Conservation (phyloP, 2,797 vertebrate species). For the Coendou prehensilis region DNA sequence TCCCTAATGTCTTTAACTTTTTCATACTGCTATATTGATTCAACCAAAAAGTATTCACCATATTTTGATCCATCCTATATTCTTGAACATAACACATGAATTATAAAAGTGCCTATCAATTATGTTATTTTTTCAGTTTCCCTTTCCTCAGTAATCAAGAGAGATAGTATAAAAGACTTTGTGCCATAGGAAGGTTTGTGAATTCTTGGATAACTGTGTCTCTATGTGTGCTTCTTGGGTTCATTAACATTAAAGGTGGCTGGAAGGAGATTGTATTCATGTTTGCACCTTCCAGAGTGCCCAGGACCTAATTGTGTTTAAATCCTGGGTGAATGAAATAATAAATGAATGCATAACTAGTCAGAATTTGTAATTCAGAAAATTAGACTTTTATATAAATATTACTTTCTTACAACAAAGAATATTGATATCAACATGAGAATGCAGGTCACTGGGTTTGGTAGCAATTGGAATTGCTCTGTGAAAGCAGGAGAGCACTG, state of each 20-base stretch:
- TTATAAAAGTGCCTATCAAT: not conserved
- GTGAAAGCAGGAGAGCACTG: not conserved
- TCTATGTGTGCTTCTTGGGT: not conserved
- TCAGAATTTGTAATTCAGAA: not conserved
- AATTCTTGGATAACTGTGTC: not conserved
- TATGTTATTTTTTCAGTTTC: not conserved
- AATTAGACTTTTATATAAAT: not conserved
- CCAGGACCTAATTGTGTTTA: not conserved
- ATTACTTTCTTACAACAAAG: conserved; percentile 6
- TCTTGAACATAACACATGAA: not conserved
- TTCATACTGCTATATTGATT: not conserved
- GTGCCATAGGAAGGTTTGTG: not conserved
- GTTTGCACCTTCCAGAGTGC: not conserved
- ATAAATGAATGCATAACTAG: not conserved
- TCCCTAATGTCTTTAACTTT: not conserved
- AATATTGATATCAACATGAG: not conserved
- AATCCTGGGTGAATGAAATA: not conserved
- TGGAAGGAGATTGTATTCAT: not conserved
- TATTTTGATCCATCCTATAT: not conserved
- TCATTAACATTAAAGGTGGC: not conserved
- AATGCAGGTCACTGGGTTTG: not conserved
- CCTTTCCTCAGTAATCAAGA: not conserved
- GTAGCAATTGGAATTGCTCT: not conserved
- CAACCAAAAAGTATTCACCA: not conserved
- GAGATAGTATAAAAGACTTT: not conserved